phyloP scores from a whole-genome alignment of 64 coral and sea anemone genomes.

The Dendrophyllia cribrosa region DNA sequence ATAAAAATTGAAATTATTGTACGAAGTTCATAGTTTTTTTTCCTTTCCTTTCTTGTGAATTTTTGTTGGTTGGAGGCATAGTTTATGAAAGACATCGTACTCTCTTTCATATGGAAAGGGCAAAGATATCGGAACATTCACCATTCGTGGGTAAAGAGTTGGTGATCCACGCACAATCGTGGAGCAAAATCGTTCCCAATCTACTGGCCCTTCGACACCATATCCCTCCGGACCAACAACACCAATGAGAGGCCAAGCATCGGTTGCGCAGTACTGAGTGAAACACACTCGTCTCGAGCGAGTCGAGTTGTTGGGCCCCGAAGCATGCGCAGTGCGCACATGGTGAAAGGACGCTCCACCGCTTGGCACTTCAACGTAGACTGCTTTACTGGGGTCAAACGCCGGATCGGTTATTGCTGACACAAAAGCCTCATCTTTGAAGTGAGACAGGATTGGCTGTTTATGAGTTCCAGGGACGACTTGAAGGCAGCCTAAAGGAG shows the following conservation, averaged over 20 bases:
- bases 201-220: conserved; percentile 41
- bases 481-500: conserved; percentile 42
- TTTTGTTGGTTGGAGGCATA: too few species aligned
- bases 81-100: conserved; percentile 26
- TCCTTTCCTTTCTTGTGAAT: background rate
- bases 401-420: conserved; percentile 45
- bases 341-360: conserved; percentile 61
- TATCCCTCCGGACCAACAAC: conserved; percentile 48
- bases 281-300: conserved; percentile 35
- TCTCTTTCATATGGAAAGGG: conserved; percentile 60
- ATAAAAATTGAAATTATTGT: too few species aligned
- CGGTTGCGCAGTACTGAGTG: conserved; percentile 55
- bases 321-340: conserved; percentile 53
- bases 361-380: conserved; percentile 52
- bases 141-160: conserved; percentile 53
- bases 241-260: conserved; percentile 65
- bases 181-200: conserved; percentile 57
- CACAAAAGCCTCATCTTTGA: conserved; percentile 30
- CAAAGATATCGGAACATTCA: conserved; percentile 33
- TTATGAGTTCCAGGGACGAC: conserved; percentile 66
- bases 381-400: conserved; percentile 55
- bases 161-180: conserved; percentile 48
- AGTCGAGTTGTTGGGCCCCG: conserved; percentile 34
- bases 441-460: conserved; percentile 53
- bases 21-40: background rate